A percentile compares a stretch with the other conserved stretches of the same genome.
Conservation (phyloP, 2,113 vertebrate species). For the Anthoscopus minutus region DNA sequence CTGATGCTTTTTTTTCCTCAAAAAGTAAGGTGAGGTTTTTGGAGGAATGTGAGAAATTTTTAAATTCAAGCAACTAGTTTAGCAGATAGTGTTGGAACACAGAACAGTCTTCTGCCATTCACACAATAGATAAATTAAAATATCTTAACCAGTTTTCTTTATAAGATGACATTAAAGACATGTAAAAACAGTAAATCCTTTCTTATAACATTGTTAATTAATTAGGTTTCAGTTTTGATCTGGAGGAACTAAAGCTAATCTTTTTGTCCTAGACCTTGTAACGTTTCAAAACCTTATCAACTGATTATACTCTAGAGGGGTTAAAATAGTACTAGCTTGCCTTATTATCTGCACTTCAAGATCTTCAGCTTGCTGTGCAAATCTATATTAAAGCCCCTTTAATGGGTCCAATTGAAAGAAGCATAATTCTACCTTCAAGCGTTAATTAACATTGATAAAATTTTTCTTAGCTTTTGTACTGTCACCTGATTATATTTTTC, state of each 20-base stretch:
- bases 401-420: constrained; percentile 71
- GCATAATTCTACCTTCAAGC: constrained; percentile 54
- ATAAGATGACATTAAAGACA: constrained; percentile 32
- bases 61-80: neutral
- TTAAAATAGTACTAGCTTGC: constrained; percentile 82
- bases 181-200: constrained; percentile 48
- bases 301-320: constrained; percentile 75
- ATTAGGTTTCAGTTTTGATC: constrained; percentile 81
- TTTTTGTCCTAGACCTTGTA: constrained; percentile 84
- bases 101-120: neutral
- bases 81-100: neutral
- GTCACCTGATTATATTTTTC: neutral
- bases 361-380: constrained; percentile 76
- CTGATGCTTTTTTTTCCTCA: neutral
- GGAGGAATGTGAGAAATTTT: neutral
- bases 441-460: constrained; percentile 47
- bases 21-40: neutral
- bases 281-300: constrained; percentile 70
- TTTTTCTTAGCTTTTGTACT: constrained; percentile 31
- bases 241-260: constrained; percentile 77
- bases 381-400: constrained; percentile 83
- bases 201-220: constrained; percentile 70
- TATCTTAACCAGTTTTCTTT: neutral
- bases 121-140: neutral
- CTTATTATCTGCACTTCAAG: constrained; percentile 84